Evolutionary conservation across 2,888 invertebrate species (phyloP), one percentile per base, ranked within the genome.

Genomic region (Epirrita christyi): DNA sequence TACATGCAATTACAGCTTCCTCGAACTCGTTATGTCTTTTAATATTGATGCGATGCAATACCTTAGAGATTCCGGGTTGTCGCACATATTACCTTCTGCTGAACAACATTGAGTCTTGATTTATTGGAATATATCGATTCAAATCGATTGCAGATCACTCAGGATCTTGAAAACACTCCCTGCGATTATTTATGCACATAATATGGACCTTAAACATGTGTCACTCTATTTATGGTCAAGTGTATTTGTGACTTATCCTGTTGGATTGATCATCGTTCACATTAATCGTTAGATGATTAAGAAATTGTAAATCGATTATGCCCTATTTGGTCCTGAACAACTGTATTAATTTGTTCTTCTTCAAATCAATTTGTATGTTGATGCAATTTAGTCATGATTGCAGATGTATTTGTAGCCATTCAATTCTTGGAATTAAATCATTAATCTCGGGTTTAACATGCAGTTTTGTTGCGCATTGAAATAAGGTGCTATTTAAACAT

Each of bases 51-150:
- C 72, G 63, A 57, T 71, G 66, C 57, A 64, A 54, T 29, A n/a
- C n/a, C n/a, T n/a, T n/a, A n/a, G n/a, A 56, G 66, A 75, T 81
- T 83, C 81, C 81, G 81, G 78, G 72, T 80, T 72, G 64, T n/a
- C n/a, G 59, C 57, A 64, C 67, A 69, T 62, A 65, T 59, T 61
- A 67, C 49, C 45, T 57, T 32, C 52, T 61, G 55, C 47, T 51
- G 38, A 14, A 14, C 56, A 54, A 58, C 29, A 54, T 49, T 58
- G 38, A 38, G 43, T 32, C 54, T 59, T 53, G 43, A n/a, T 45
- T 54, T 44, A 52, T 43, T 50, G 48, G 14, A 37, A 49, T 38
- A n/a, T n/a, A 56, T 55, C 29, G 45, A 38, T 61, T 61, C 21
- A 42, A 47, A 59, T 63, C 44, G 37, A 56, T 58, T 51, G 50